Base-by-base conservation (phyloP, 2,113 vertebrate species). In the Brachypodius melanocephalos region DNA sequence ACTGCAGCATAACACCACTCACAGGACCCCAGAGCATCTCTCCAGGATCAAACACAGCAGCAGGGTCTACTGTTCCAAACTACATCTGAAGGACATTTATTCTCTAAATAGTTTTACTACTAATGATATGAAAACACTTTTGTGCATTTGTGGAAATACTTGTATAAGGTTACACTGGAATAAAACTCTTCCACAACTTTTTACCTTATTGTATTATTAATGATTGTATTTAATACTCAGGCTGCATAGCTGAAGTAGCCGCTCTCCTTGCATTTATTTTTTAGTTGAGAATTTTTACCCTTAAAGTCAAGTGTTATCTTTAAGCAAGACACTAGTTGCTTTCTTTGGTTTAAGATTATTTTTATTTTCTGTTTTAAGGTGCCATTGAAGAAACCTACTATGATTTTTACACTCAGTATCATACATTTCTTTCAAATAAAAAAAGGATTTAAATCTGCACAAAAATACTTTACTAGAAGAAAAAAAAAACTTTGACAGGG, bases 291-390 rank as follows among this genome's bases (percentile, higher is more conserved):
- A 14, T 26, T 77, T 46, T 20, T 4, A n/a, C 75, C 62, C 45
- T 65, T 90, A 7, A 89, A 55, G 36, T n/a, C 84, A 82, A 68
- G 25, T 10, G 57, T 81, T 88, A 89, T 52, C 68, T 94, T 96
- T 92, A 96, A 96, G 79, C 73, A 96, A 90, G 90, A 96, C 90
- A 88, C 75, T 95, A 94, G 74, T 76, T 96, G 76, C 92, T 90
- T 90, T 93, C 77, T 83, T 93, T 77, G 79, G 65, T 96, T 94
- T 96, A 93, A 91, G 63, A 86, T 94, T 76, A 65, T 58, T 88
- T 93, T 95, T 97, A 93, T 97, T 97, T 90, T 88, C 73, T 54
- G 24, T 86, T 95, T 96, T 84, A 92, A 73, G 69, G 84, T 87
- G 90, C 65, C 85, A 92, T 71, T 81, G 80, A 83, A 89, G 52